Conservation (phyloP, 2,113 vertebrate species). For the Otis tarda region DNA sequence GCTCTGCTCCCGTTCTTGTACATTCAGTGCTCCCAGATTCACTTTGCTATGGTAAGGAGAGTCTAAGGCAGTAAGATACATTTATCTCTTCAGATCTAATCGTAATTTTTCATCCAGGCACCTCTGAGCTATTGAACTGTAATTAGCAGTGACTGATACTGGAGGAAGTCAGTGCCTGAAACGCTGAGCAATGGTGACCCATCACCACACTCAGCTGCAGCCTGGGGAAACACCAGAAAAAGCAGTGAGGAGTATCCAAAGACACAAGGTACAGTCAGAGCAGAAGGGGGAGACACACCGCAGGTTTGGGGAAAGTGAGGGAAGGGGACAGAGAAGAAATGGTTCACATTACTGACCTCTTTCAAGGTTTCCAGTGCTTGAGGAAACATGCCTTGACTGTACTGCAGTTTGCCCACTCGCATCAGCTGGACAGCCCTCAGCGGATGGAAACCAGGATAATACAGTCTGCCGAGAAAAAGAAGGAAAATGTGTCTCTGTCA, state of each 20-base stretch:
- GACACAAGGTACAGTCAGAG: background rate
- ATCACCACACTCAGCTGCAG: background rate
- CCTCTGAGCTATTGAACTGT: constrained; percentile 10
- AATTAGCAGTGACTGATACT: constrained; percentile 43
- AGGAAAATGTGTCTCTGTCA: constrained; percentile 39
- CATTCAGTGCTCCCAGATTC: background rate
- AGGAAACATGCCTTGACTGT: constrained; percentile 78
- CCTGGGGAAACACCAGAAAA: background rate
- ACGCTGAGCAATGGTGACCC: background rate
- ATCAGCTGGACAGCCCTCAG: constrained; percentile 88
- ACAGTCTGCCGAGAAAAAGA: constrained; percentile 74
- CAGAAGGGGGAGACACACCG: background rate
- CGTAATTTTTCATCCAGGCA: constrained; percentile 40
- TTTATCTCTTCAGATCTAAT: background rate
- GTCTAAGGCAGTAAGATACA: background rate
- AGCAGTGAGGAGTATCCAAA: background rate
- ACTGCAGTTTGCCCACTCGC: constrained; percentile 90
- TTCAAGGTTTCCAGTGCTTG: constrained; percentile 85
- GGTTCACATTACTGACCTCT: constrained; percentile 77
- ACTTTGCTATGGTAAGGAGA: background rate
- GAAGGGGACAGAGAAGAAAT: background rate
- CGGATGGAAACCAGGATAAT: constrained; percentile 87
- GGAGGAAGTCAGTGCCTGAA: constrained; percentile 10
- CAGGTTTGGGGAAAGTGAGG: background rate
- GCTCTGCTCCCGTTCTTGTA: background rate